A percentile compares a stretch with the other conserved stretches of the same genome.
These are phyloP conservation scores for Oreonectes daqikongensis DNA, from an alignment of 2,797 vertebrate species.

Conservation along the genomic window DNA sequence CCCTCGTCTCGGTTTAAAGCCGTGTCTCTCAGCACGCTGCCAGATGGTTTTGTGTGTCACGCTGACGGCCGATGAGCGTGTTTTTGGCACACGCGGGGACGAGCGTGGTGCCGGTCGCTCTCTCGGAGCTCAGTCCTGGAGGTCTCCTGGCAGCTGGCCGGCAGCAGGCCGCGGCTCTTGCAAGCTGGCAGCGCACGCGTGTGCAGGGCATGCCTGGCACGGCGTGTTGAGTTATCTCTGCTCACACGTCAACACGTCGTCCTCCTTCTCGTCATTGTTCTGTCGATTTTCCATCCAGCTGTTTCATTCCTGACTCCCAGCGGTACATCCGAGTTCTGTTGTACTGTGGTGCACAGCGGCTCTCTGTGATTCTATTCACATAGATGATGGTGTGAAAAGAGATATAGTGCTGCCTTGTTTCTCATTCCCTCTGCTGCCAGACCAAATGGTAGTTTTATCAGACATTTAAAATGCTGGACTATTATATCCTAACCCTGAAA, in stretches of 20 bases:
- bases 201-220: constrained; percentile 42
- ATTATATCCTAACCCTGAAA: background rate
- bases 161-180: constrained; percentile 37
- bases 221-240: constrained; percentile 28
- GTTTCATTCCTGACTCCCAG: background rate
- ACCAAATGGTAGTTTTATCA: constrained; percentile 5
- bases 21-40: constrained; percentile 7
- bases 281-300: constrained; percentile 22
- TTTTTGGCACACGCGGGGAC: background rate
- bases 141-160: constrained; percentile 52
- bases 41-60: constrained; percentile 43
- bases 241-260: constrained; percentile 23
- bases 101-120: background rate
- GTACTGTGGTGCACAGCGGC: background rate
- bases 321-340: background rate
- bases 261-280: constrained; percentile 12
- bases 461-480: background rate
- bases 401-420: background rate
- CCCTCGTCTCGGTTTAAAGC: constrained; percentile 6
- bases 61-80: constrained; percentile 31
- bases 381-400: background rate
- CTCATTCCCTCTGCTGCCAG: background rate
- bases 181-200: constrained; percentile 57
- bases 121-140: constrained; percentile 7
- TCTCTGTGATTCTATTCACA: constrained; percentile 10